These are phyloP conservation scores for Icerya purchasi DNA, from an alignment of 2,888 invertebrate genomes.

Conservation along the genomic window DNA sequence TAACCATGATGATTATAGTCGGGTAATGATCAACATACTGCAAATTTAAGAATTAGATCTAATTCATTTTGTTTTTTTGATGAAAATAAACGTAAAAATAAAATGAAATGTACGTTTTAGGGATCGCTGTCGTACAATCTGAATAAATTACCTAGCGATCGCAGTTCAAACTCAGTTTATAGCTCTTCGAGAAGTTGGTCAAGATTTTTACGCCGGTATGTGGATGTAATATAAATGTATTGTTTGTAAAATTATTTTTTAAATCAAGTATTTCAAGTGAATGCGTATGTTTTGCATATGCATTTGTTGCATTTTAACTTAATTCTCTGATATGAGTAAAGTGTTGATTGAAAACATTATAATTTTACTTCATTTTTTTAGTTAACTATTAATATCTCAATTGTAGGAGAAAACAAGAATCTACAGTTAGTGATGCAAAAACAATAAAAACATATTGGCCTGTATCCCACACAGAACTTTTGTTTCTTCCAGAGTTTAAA, in stretches of 20 bases:
- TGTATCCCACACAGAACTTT: slow-evolving; percentile 54
- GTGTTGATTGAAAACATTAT: neutral
- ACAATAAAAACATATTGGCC: slow-evolving; percentile 58
- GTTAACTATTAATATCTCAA: no score
- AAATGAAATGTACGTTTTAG: no score
- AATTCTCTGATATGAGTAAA: neutral
- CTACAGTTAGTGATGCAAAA: slow-evolving; percentile 20
- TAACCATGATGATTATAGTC: neutral
- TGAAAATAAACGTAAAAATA: no score
- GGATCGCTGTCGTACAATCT: neutral
- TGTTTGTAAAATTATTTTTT: no score
- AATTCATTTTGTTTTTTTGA: no score
- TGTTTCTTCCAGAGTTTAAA: slow-evolving; percentile 75
- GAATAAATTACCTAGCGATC: neutral
- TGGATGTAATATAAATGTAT: no score
- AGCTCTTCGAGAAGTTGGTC: neutral
- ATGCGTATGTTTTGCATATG: no score
- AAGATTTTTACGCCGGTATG: neutral
- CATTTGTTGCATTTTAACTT: no score
- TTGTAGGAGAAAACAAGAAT: neutral
- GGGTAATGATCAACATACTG: neutral
- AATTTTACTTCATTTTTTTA: neutral
- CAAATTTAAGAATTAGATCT: no score
- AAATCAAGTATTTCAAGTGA: no score
- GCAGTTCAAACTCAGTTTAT: neutral